These are phyloP conservation scores for Antheraea assamensis DNA, from an alignment of 2,888 invertebrate species.

Conservation along the genomic window DNA sequence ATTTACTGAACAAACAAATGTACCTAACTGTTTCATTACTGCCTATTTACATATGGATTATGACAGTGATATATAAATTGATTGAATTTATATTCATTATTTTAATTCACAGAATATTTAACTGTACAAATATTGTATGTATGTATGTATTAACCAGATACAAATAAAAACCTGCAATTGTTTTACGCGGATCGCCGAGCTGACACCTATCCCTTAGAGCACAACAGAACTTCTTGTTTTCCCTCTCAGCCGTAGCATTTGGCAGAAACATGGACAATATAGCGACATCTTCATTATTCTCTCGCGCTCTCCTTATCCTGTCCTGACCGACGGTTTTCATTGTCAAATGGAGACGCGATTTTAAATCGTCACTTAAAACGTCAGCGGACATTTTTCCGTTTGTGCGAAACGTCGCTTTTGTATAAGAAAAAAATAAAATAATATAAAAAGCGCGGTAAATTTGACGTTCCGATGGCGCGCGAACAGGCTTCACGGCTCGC, in stretches of 20 bases:
- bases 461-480: conserved; percentile 42
- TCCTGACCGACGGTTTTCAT: conserved; percentile 93
- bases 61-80: not conserved
- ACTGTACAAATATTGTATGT: too few relatives aligned
- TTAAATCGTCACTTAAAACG: conserved; percentile 90
- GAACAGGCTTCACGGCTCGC: conserved; percentile 74
- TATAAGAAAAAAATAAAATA: conserved; percentile 16
- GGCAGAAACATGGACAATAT: conserved; percentile 93
- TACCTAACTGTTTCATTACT: too few relatives aligned
- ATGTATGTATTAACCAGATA: not conserved
- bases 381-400: conserved; percentile 86
- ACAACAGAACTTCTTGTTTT: conserved; percentile 90
- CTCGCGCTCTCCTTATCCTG: conserved; percentile 89
- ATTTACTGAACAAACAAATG: too few relatives aligned
- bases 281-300: conserved; percentile 93
- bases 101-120: not conserved
- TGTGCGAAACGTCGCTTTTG: not conserved
- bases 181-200: conserved; percentile 89
- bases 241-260: conserved; percentile 82
- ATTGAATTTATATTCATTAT: not conserved
- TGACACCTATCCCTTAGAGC: conserved; percentile 88
- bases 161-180: conserved; percentile 86
- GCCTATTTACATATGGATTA: too few relatives aligned
- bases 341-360: conserved; percentile 86
- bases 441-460: conserved; percentile 47